phyloP scores from a whole-genome alignment of 2,888 invertebrate species.

The Apamea monoglypha region DNA sequence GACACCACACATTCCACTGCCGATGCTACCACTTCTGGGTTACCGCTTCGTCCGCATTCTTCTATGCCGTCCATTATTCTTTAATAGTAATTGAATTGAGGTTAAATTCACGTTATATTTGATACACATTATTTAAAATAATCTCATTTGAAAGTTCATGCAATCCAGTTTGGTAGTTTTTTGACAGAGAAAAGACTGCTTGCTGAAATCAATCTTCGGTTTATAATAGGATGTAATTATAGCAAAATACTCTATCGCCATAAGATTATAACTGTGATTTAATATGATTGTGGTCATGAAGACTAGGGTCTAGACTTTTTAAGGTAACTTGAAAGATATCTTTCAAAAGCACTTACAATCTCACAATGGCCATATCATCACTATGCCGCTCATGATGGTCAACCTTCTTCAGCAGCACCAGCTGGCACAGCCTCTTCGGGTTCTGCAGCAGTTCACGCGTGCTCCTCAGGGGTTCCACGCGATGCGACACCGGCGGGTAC shows the following conservation, averaged over 20 bases:
- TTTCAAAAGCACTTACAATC: constrained; percentile 53
- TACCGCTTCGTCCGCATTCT: constrained; percentile 96
- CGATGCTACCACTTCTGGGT: constrained; percentile 93
- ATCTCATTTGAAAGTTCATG: background rate
- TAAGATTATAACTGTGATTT: background rate
- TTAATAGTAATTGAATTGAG: constrained; percentile 33
- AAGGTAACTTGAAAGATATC: background rate
- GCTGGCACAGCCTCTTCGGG: constrained; percentile 94
- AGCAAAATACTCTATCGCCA: background rate
- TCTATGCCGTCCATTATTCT: constrained; percentile 98
- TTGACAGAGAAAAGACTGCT: background rate
- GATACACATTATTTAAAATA: background rate
- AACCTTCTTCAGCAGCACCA: constrained; percentile 92
- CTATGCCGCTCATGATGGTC: constrained; percentile 87
- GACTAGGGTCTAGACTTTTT: background rate
- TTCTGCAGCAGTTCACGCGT: constrained; percentile 95
- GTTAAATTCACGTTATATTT: background rate
- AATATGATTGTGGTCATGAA: background rate
- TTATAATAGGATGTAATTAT: background rate
- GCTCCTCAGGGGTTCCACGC: constrained; percentile 96
- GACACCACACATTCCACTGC: constrained; percentile 96
- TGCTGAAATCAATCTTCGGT: background rate
- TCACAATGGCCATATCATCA: constrained; percentile 66
- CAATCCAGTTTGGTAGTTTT: background rate
- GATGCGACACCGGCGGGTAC: constrained; percentile 95